phyloP scores from a whole-genome alignment of 2,888 invertebrate genomes.

The Agrochola macilenta region DNA sequence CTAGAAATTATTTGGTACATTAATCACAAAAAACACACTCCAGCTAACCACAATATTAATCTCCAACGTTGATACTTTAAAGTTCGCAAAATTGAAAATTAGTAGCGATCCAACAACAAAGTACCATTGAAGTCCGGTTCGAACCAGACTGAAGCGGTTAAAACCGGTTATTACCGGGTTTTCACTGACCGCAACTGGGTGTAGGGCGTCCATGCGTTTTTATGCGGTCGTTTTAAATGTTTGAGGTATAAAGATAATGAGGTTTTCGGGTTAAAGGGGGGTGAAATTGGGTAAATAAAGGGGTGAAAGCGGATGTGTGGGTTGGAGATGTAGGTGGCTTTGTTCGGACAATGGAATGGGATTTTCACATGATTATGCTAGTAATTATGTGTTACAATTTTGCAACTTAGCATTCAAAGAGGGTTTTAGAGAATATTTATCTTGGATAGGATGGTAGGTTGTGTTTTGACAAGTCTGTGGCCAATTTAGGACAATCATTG shows the following conservation, averaged over 20 bases:
- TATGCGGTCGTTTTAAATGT: slow-evolving; percentile 69
- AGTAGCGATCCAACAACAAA: slow-evolving; percentile 72
- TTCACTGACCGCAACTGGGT: slow-evolving; percentile 66
- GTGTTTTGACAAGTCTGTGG: neutral
- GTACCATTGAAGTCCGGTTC: slow-evolving; percentile 69
- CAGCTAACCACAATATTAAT: slow-evolving; percentile 48
- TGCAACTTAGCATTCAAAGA: neutral
- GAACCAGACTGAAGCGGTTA: slow-evolving; percentile 63
- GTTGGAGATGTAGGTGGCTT: slow-evolving; percentile 16
- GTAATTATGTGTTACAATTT: slow-evolving; percentile 39
- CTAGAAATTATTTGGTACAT: neutral
- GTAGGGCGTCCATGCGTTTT: slow-evolving; percentile 72
- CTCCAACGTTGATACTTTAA: slow-evolving; percentile 61
- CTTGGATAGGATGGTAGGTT: too few species aligned
- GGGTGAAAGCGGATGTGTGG: slow-evolving; percentile 43
- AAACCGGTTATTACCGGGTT: slow-evolving; percentile 77
- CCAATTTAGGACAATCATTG: slow-evolving; percentile 11
- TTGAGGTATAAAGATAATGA: slow-evolving; percentile 62
- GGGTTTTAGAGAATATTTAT: slow-evolving; percentile 1
- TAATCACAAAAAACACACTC: slow-evolving; percentile 9
- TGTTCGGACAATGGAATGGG: slow-evolving; percentile 11
- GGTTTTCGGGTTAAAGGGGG: slow-evolving; percentile 56
- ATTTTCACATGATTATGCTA: slow-evolving; percentile 37
- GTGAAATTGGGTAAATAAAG: slow-evolving; percentile 59
- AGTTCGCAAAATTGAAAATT: slow-evolving; percentile 70